Conservation (phyloP, 1,140 invertebrate species). For the Matsumurasca onukii region DNA sequence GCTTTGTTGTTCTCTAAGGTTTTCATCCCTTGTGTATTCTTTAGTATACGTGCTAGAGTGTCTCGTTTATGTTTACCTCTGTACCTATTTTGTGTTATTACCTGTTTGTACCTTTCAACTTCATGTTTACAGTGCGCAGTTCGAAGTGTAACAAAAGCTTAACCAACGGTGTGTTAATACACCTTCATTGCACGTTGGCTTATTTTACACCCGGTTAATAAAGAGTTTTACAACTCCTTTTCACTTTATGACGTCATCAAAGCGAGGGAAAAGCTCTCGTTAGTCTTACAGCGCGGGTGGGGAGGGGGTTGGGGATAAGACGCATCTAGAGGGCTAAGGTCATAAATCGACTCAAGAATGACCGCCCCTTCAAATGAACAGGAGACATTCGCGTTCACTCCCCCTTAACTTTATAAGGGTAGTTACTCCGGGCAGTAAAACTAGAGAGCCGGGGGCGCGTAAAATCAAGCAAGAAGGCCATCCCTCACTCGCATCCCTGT, state of each 20-base stretch:
- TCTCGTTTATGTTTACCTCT: too few species aligned
- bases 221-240: conserved; percentile 1
- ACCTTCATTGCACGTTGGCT: too few species aligned
- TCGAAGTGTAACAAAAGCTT: too few species aligned
- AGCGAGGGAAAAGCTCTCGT: background rate
- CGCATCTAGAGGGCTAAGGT: background rate
- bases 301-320: background rate
- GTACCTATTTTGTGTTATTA: too few species aligned
- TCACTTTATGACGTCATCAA: conserved; percentile 13
- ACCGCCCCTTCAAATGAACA: conserved; percentile 1
- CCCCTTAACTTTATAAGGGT: background rate
- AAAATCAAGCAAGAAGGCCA: background rate
- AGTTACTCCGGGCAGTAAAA: background rate
- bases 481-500: too few species aligned
- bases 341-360: conserved; percentile 19
- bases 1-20: too few species aligned
- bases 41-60: too few species aligned
- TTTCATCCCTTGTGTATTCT: too few species aligned
- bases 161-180: too few species aligned
- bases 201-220: conserved; percentile 8
- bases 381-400: background rate
- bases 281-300: background rate
- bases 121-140: too few species aligned
- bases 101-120: too few species aligned
- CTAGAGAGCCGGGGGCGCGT: background rate